These are phyloP conservation scores for Oreohelix idahoensis DNA, from an alignment of 1,140 invertebrate species.

Conservation along the genomic window DNA sequence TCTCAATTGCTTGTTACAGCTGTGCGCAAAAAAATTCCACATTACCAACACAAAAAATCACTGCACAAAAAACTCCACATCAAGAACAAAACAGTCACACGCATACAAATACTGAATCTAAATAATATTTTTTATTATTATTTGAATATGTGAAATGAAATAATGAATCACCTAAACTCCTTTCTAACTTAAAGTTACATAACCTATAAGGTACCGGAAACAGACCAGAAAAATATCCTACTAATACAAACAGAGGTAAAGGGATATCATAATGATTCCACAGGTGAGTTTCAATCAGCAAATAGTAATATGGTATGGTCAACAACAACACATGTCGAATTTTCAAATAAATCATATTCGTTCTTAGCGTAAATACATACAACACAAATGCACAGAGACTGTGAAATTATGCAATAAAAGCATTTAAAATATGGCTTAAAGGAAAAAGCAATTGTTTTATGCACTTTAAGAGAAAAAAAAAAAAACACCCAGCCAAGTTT, in stretches of 20 bases:
- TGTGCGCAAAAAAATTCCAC: no score
- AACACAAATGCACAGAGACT: background rate
- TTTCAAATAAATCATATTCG: constrained; percentile 5
- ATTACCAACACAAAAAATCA: no score
- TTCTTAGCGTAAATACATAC: constrained; percentile 12
- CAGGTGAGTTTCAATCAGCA: constrained; percentile 18
- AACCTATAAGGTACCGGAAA: constrained; percentile 69
- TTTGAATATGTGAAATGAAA: constrained; percentile 9
- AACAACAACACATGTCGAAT: background rate
- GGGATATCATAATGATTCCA: constrained; percentile 43
- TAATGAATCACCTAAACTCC: constrained; percentile 8
- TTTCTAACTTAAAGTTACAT: constrained; percentile 35
- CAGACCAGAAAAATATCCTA: constrained; percentile 63
- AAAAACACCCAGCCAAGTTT: background rate
- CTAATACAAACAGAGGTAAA: constrained; percentile 56
- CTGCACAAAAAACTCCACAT: no score
- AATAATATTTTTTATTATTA: background rate
- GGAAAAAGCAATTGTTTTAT: background rate
- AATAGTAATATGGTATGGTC: constrained; percentile 21
- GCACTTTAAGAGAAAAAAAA: background rate
- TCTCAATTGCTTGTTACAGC: no score
- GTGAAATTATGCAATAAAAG: constrained; percentile 6
- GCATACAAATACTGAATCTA: background rate
- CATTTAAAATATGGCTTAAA: background rate
- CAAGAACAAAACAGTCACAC: no score